Evolutionary conservation across 1,140 invertebrate species (phyloP), one percentile per base, ranked within the genome.

Genomic region (Temnothorax curvispinosus): DNA sequence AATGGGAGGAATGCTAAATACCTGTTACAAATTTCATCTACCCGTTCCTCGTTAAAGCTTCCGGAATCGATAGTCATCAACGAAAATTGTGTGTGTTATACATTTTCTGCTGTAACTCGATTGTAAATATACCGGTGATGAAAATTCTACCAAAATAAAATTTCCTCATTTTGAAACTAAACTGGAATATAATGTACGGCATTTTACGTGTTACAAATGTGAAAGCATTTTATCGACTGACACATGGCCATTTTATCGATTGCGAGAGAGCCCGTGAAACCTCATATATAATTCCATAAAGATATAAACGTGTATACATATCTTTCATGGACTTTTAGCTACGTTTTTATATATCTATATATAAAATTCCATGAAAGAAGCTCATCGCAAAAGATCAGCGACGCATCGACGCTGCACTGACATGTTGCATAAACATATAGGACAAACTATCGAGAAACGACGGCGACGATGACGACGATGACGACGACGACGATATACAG

Each of bases 91-190:
- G 27, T 4, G n/a, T 18, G 71, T 54, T 21, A 21, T 6, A 21
- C 52, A 13, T n/a, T 78, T 64, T 35, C 18, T 3, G 2, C 50
- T 6, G 32, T 0, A 7, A 35, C 13, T 18, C 32, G 32, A 58
- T 21, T 27, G 1, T n/a, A 38, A 64, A 62, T 32, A 32, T 18
- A n/a, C n/a, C 15, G 5, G 15, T 47, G 3, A 44, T 76, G 60
- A 76, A 60, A 65, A 65, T 50, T 50, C 56, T 1, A 9, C 11
- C 32, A 9, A 47, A 78, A 78, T 65, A 18, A 67, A 77, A 18
- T n/a, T 8, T 15, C 13, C 52, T 52, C 4, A 27, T 54, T 52
- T 21, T 32, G 15, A n/a, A n/a, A n/a, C n/a, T n/a, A n/a, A n/a
- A 1, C 21, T 9, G 9, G 27, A 71, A 35, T 11, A 52, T 1